A percentile compares a stretch with the other conserved stretches of the same genome.
Conservation (phyloP, 2,888 invertebrate genomes). For the Clepsis dumicolana region DNA sequence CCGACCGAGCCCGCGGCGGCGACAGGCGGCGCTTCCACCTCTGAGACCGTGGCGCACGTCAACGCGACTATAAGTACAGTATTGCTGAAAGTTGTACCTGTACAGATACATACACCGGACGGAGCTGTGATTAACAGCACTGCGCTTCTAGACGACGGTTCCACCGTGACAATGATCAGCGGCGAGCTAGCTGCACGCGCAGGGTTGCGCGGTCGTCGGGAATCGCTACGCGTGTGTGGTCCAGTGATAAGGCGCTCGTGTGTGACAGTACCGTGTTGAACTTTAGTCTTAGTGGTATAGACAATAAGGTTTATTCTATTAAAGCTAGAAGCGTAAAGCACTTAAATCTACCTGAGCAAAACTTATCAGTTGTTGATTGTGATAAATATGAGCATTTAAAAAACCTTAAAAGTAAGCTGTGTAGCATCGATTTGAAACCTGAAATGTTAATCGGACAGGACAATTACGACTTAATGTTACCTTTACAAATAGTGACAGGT, state of each 20-base stretch:
- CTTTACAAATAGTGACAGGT: conserved; percentile 6
- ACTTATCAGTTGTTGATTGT: conserved; percentile 11
- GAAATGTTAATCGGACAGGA: conserved; percentile 26
- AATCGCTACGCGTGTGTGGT: conserved; percentile 17
- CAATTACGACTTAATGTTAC: conserved; percentile 22
- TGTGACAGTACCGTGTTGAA: conserved; percentile 10
- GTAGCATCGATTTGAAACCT: conserved; percentile 41
- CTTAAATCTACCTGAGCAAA: conserved; percentile 48
- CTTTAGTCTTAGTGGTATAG: conserved; percentile 5
- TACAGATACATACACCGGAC: neutral
- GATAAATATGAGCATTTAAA: conserved; percentile 9
- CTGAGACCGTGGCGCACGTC: conserved; percentile 4
- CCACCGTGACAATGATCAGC: conserved; percentile 16
- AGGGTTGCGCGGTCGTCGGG: conserved; percentile 21
- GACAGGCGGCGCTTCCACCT: neutral
- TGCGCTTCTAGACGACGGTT: conserved; percentile 15
- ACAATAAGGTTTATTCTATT: conserved; percentile 19
- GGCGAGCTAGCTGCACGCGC: conserved; percentile 18
- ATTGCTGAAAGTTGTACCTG: conserved; percentile 17
- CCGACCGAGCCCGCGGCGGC: neutral
- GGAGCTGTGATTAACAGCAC: neutral
- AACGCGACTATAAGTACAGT: neutral
- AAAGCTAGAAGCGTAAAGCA: conserved; percentile 12
- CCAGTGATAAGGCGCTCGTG: conserved; percentile 5
- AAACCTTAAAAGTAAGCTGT: neutral